Conservation (phyloP, 2,113 vertebrate species). For the Stercorarius parasiticus region DNA sequence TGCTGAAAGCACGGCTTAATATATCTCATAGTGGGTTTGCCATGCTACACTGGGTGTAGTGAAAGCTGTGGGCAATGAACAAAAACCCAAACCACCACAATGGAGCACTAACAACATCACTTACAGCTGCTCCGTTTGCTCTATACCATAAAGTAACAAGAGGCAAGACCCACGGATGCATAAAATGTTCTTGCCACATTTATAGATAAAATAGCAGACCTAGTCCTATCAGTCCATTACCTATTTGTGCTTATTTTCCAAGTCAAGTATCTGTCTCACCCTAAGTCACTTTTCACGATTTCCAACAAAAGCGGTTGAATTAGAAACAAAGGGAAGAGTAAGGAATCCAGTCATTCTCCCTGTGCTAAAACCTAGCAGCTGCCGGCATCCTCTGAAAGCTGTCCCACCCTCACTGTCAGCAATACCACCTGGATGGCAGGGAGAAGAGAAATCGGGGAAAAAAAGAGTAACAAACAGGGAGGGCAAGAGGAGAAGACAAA, state of each 20-base stretch:
- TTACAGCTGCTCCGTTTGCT: not conserved
- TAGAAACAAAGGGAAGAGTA: not conserved
- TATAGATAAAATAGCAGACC: not conserved
- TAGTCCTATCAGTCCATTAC: not conserved
- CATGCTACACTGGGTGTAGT: fast-evolving
- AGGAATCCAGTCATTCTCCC: not conserved
- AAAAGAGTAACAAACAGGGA: fast-evolving
- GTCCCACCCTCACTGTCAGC: not conserved
- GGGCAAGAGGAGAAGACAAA: not conserved
- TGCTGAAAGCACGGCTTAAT: not conserved
- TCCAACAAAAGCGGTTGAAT: not conserved
- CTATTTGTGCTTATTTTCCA: not conserved
- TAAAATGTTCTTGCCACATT: not conserved
- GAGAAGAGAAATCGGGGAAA: not conserved
- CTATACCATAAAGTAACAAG: not conserved
- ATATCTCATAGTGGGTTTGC: not conserved
- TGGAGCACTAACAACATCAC: not conserved
- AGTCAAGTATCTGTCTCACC: not conserved
- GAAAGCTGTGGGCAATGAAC: not conserved
- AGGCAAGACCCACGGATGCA: fast-evolving
- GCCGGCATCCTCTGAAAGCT: not conserved
- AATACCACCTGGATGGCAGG: fast-evolving
- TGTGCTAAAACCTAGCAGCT: not conserved
- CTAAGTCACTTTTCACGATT: not conserved
- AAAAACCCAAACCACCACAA: not conserved